Percentiles rank a stretch among this genome's conserved stretches.
These are phyloP conservation scores for Podarcis lilfordi DNA, from an alignment of 2,797 vertebrate genomes.

Conservation along the genomic window DNA sequence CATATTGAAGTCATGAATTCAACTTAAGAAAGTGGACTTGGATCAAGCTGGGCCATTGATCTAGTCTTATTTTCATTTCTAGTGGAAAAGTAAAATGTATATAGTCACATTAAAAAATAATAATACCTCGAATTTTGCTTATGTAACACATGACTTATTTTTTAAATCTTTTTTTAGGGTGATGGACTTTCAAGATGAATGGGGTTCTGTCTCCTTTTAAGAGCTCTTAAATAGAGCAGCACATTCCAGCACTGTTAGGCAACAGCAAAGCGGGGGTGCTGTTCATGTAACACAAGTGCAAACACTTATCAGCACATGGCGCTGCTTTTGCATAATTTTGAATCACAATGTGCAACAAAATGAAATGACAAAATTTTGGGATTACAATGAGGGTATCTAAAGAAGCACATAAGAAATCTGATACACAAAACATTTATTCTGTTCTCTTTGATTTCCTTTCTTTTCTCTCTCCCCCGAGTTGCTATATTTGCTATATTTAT, in stretches of 20 bases:
- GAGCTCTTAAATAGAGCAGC: not conserved
- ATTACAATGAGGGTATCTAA: slow-evolving; percentile 10
- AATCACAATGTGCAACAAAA: not conserved
- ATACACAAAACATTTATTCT: slow-evolving; percentile 37
- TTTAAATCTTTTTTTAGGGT: not conserved
- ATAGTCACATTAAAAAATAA: not conserved
- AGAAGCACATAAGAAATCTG: slow-evolving; percentile 40
- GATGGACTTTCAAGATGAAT: not conserved
- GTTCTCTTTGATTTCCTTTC: slow-evolving; percentile 45
- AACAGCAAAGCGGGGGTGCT: too few relatives aligned
- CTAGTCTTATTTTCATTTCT: not conserved
- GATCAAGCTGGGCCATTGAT: not conserved
- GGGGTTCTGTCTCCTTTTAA: not conserved
- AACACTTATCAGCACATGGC: not conserved
- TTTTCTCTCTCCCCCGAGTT: not conserved
- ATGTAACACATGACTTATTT: not conserved
- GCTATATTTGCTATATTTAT: not conserved
- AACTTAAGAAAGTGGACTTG: not conserved
- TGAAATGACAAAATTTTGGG: not conserved
- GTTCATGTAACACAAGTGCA: too few relatives aligned
- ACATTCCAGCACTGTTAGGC: not conserved
- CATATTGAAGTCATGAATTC: not conserved
- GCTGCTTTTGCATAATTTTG: not conserved
- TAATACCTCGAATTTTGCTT: not conserved
- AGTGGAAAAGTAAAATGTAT: not conserved